Evolutionary conservation across 2,888 invertebrate genomes (phyloP).

Genomic region (Drosophila koepferae): DNA sequence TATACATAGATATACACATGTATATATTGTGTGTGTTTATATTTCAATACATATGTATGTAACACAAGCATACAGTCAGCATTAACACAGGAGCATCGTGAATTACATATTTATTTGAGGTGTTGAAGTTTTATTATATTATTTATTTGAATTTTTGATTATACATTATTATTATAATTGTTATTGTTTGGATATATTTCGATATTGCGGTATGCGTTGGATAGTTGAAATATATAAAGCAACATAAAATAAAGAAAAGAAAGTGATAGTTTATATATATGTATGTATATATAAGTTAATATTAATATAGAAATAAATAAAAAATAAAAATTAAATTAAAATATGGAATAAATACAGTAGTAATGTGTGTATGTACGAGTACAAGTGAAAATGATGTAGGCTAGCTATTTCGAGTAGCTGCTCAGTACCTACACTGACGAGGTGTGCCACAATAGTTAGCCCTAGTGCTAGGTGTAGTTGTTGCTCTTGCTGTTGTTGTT

Average conservation of each 20-base stretch:
- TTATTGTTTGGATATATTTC: conserved; percentile 55
- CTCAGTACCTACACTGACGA: conserved; percentile 41
- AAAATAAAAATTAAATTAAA: conserved; percentile 33
- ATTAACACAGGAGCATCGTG: conserved; percentile 69
- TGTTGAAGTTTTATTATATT: conserved; percentile 40
- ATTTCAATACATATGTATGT: conserved; percentile 52
- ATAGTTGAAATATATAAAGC: conserved; percentile 76
- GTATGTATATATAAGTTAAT: conserved; percentile 42
- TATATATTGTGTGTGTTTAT: conserved; percentile 24
- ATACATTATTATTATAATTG: conserved; percentile 24
- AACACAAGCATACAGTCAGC: conserved; percentile 66
- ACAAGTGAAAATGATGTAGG: conserved; percentile 35
- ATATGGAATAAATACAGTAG: conserved; percentile 29
- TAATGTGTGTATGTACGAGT: conserved; percentile 19
- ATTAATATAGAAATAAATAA: conserved; percentile 37
- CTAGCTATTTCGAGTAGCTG: conserved; percentile 24
- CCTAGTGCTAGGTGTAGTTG: conserved; percentile 58
- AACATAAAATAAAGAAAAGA: conserved; percentile 80
- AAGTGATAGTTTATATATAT: conserved; percentile 71
- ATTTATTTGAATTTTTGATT: conserved; percentile 6
- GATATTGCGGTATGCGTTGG: conserved; percentile 72
- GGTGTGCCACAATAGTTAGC: conserved; percentile 62
- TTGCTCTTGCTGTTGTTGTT: conserved; percentile 13
- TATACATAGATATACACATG: conserved; percentile 25
- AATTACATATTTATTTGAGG: conserved; percentile 46